Evolutionary conservation across 1,140 invertebrate genomes (phyloP).

Genomic region (Leptinotarsa undecemlineata): DNA sequence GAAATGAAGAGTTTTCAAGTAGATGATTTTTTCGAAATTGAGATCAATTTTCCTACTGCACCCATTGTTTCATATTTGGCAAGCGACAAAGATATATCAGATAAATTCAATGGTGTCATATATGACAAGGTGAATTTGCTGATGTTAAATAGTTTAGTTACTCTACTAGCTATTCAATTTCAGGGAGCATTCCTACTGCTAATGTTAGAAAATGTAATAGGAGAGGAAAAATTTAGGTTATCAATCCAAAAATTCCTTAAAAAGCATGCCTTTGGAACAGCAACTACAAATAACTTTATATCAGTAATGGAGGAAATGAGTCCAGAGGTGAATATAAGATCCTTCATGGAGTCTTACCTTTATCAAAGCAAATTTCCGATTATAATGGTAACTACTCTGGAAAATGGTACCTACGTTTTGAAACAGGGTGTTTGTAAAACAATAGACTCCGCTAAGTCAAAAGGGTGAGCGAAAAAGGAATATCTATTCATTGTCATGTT

Average conservation of each 20-base stretch:
- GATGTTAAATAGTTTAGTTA: not conserved
- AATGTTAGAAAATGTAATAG: slow-evolving; percentile 28
- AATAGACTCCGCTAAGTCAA: not conserved
- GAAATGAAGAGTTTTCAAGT: slow-evolving; percentile 64
- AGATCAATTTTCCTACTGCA: slow-evolving; percentile 61
- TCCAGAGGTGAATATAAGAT: slow-evolving; percentile 13
- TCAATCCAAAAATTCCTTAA: slow-evolving; percentile 24
- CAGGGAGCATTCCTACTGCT: slow-evolving; percentile 29
- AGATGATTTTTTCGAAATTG: slow-evolving; percentile 58
- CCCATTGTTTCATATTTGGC: slow-evolving; percentile 63
- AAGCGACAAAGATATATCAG: slow-evolving; percentile 73
- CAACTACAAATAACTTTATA: slow-evolving; percentile 34
- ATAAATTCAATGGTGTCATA: slow-evolving; percentile 86
- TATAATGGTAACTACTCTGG: slow-evolving; percentile 14
- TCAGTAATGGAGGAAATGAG: slow-evolving; percentile 15
- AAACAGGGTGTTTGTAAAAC: slow-evolving; percentile 18
- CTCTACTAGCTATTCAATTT: not conserved
- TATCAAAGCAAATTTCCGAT: slow-evolving; percentile 34
- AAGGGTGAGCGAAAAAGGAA: not conserved
- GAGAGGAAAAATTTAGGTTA: slow-evolving; percentile 25
- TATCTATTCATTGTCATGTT: not conserved
- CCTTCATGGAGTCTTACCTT: slow-evolving; percentile 33
- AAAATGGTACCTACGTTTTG: slow-evolving; percentile 25
- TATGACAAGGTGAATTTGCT: slow-evolving; percentile 70
- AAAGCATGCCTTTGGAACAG: slow-evolving; percentile 23